Evolutionary conservation across 2,113 vertebrate genomes (phyloP), one percentile per base, ranked within the genome.

Genomic region (Ictalurus furcatus): DNA sequence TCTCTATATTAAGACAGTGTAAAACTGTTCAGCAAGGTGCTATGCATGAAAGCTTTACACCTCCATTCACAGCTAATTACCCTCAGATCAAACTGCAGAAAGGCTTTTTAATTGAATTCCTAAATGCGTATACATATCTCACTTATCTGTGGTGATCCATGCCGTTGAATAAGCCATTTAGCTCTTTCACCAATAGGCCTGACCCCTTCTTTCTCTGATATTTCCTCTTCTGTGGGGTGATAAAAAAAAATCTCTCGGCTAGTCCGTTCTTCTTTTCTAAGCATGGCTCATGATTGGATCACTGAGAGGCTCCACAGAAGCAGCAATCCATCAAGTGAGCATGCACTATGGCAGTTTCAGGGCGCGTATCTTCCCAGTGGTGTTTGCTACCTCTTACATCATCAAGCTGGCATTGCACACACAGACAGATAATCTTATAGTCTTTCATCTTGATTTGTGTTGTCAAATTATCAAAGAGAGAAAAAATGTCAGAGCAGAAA

Each of bases 321-420:
- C 84, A 84, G 85, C 82, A 89, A 92, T 92, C 90, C 90, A 90
- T 90, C 90, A 90, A 81, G 58, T 86, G 65, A 63, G 83, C 67
- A 34, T 81, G 28, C 58, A 80, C 44, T 63, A 63, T 88, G 84
- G 74, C 85, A 73, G 81, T 88, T 90, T 63, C 82, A 85, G 90
- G 84, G 87, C 90, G 54, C 52, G 52, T 40, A 74, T 83, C 79
- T 79, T 84, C 85, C 85, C 37, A 17, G 30, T 85, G 86, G 28
- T 82, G 54, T 86, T 92, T 89, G 81, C 91, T 74, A 82, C 34
- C 85, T 85, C 79, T 88, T 89, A 84, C 89, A 91, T 91, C 89
- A 90, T 84, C 69, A 87, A 81, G 84, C 67, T 56, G 69, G 73
- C 76, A 44, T 76, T 19, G 40, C 71, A 40, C 54, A 76, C n/a